Conservation (phyloP, 2,797 vertebrate genomes). For the Sebastes elongatus region DNA sequence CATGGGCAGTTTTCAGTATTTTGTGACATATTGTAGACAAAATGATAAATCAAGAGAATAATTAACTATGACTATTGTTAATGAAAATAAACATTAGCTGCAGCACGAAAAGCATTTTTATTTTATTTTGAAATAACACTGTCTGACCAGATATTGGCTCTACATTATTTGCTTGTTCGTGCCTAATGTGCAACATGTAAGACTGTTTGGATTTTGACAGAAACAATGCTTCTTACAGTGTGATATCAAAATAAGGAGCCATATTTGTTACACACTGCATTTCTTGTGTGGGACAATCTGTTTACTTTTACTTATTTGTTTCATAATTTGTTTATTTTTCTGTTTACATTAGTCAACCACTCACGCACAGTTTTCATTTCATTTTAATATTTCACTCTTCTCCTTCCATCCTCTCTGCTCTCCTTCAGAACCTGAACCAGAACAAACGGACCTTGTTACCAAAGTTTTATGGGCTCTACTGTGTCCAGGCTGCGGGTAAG, state of each 20-base stretch:
- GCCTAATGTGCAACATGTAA: not conserved
- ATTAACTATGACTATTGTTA: not conserved
- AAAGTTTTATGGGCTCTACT: slow-evolving; percentile 96
- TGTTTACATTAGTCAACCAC: not conserved
- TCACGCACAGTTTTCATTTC: not conserved
- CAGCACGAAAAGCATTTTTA: not conserved
- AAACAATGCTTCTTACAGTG: not conserved
- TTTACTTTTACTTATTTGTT: not conserved
- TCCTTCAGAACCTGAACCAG: slow-evolving; percentile 92
- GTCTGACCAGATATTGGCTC: not conserved
- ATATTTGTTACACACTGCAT: not conserved
- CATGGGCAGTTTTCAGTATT: not conserved
- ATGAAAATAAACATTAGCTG: not conserved
- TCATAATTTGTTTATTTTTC: not conserved
- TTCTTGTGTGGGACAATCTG: not conserved
- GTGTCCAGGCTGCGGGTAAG: slow-evolving; percentile 92
- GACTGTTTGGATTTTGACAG: not conserved
- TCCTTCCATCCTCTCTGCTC: not conserved
- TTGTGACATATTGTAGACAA: not conserved
- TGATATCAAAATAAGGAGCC: not conserved
- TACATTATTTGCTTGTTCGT: not conserved
- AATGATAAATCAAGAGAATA: not conserved
- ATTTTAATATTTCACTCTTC: not conserved
- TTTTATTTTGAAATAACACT: not conserved
- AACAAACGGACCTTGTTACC: slow-evolving; percentile 94